phyloP scores from a whole-genome alignment of 1,140 invertebrate genomes.

The Sesamia nonagrioides region DNA sequence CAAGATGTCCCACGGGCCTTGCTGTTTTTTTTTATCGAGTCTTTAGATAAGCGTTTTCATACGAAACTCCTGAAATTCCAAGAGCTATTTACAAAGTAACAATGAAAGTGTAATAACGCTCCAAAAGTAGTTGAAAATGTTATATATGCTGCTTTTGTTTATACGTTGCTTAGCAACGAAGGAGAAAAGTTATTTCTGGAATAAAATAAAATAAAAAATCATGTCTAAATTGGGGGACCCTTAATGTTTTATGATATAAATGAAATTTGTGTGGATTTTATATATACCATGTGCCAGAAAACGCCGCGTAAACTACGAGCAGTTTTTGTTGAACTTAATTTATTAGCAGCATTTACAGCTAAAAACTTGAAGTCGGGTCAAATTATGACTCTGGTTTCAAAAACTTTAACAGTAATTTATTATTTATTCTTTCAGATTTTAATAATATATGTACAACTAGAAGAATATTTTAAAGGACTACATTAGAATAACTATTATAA shows the following conservation, averaged over 20 bases:
- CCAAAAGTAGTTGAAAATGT: conserved; percentile 4
- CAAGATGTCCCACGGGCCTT: not conserved
- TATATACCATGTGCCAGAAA: conserved; percentile 9
- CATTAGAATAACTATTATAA: not conserved
- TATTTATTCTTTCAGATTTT: too few species aligned
- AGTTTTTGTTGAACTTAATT: not conserved
- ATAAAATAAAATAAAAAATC: conserved; percentile 53
- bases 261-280: conserved; percentile 36
- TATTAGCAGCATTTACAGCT: not conserved
- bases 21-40: not conserved
- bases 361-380: not conserved
- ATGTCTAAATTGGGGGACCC: conserved; percentile 67
- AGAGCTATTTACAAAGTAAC: conserved; percentile 6
- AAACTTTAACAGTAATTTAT: not conserved
- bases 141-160: conserved; percentile 23
- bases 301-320: not conserved
- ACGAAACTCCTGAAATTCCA: not conserved
- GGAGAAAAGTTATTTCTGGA: conserved; percentile 16
- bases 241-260: conserved; percentile 52
- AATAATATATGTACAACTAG: too few species aligned
- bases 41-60: conserved; percentile 8
- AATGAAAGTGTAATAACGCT: conserved; percentile 25
- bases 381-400: not conserved
- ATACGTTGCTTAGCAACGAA: conserved; percentile 53
- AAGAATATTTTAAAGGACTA: too few species aligned